Evolutionary conservation across 2,113 vertebrate genomes (phyloP).

Genomic region (Camelus bactrianus): DNA sequence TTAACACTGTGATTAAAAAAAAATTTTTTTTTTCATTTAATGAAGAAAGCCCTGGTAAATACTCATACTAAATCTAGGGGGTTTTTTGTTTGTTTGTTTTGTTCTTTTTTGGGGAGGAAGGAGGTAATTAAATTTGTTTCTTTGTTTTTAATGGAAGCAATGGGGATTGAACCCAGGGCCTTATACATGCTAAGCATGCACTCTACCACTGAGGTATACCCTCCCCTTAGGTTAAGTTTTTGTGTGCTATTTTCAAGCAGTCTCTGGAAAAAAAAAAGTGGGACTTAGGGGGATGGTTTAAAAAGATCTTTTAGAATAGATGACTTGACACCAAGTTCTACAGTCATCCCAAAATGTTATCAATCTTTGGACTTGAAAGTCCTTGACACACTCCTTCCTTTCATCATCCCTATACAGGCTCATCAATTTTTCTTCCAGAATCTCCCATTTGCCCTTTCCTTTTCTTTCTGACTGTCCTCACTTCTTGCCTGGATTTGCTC

Average conservation of each 20-base stretch:
- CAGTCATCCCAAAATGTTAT: slow-evolving; percentile 48
- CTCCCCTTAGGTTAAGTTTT: neutral
- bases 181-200: too few species aligned
- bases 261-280: neutral
- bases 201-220: too few species aligned
- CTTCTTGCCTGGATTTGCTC: slow-evolving; percentile 27
- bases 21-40: neutral
- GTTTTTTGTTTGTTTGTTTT: too few species aligned
- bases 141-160: too few species aligned
- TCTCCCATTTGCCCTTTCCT: slow-evolving; percentile 31
- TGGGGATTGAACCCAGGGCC: too few species aligned
- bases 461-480: neutral
- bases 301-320: slow-evolving; percentile 34
- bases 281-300: neutral
- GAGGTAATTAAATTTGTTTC: too few species aligned
- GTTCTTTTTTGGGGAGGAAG: too few species aligned
- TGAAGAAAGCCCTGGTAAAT: slow-evolving; percentile 28
- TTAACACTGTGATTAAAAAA: slow-evolving; percentile 35
- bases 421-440: neutral
- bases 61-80: neutral
- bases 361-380: slow-evolving; percentile 29
- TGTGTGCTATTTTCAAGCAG: slow-evolving; percentile 26
- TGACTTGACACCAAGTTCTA: neutral
- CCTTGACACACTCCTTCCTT: neutral
- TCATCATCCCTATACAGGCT: slow-evolving; percentile 2